Evolutionary conservation across 37 sponge, comb jelly and placozoan genomes (phyloP), one percentile per base, ranked within the genome.

Genomic region (Spongilla lacustris): DNA sequence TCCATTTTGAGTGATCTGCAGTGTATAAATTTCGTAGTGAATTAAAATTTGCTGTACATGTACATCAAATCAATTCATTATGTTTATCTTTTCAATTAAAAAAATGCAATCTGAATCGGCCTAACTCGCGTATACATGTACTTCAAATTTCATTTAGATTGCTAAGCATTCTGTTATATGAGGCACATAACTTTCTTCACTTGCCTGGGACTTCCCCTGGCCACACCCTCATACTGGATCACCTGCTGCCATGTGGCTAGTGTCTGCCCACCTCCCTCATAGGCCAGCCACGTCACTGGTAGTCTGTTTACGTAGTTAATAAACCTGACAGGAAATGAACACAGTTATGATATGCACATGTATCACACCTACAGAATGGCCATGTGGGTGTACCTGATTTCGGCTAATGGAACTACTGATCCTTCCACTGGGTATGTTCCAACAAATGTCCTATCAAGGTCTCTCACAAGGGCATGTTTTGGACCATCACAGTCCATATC

Each of bases 401-500:
- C 93, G 66, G 96, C 96, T 79, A 76, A 80, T 25, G 96, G 96
- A 27, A 91, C 74, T 23, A 96, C 67, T 22, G 96, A 88, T 14
- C 91, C 91, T 36, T 74, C 70, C 6, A 26, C 35, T n/a, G 91
- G 88, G 27, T 71, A 30, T 4, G 86, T 86, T 14, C 84, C 89
- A 14, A 88, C 38, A 34, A 96, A 82, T 17, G 76, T 36, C 0
- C 98, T 96, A 83, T 98, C 98, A 31, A 92, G 24, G 73, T 98
- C 98, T 23, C 86, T 69, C 14, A 98, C 69, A 12, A 98, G 83
- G 25, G 95, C 84, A 79, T 98, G 95, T 84, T 98, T 98, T 37
- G 94, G 97, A 35, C 96, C 98, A 89, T 98, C 98, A 93, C 98
- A 98, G 67, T 96, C 96, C 98, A 98, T 98, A 46, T 98, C 98